Conservation (phyloP, 2,797 vertebrate genomes). For the Alcedo quadribrachys region DNA sequence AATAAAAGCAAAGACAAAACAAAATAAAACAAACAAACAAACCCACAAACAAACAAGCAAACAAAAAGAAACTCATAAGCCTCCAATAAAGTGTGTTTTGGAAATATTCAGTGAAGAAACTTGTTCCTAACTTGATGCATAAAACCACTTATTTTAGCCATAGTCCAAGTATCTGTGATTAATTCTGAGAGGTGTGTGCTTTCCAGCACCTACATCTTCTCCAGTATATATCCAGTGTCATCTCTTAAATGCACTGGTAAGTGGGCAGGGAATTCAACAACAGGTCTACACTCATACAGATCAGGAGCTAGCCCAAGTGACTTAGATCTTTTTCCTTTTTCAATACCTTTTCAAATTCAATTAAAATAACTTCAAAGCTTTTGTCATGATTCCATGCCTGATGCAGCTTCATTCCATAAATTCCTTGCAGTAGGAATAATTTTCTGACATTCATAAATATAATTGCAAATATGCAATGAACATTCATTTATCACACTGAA, state of each 20-base stretch:
- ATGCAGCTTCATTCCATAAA: conserved; percentile 32
- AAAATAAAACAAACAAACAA: too few species aligned
- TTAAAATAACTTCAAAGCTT: neutral
- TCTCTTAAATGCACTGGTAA: neutral
- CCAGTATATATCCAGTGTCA: neutral
- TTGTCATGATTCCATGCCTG: conserved; percentile 10
- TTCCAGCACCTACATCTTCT: neutral
- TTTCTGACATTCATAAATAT: conserved; percentile 50
- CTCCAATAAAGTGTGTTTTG: neutral
- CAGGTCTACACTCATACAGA: neutral
- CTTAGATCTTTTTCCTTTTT: conserved; percentile 14
- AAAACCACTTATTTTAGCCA: neutral
- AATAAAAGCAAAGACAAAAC: neutral
- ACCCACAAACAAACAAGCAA: too few species aligned
- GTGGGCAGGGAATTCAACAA: neutral
- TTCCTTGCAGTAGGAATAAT: neutral
- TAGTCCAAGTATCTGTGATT: neutral
- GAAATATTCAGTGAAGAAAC: neutral
- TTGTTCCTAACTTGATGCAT: neutral
- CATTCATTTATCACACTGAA: conserved; percentile 58
- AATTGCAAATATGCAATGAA: conserved; percentile 35
- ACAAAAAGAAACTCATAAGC: neutral
- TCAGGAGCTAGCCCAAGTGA: conserved; percentile 3
- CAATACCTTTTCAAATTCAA: conserved; percentile 48
- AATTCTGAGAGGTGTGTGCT: neutral